Percentiles rank a stretch among this genome's conserved stretches.
phyloP scores from a whole-genome alignment of 2,113 vertebrate species.

The Lipophrys pholis region DNA sequence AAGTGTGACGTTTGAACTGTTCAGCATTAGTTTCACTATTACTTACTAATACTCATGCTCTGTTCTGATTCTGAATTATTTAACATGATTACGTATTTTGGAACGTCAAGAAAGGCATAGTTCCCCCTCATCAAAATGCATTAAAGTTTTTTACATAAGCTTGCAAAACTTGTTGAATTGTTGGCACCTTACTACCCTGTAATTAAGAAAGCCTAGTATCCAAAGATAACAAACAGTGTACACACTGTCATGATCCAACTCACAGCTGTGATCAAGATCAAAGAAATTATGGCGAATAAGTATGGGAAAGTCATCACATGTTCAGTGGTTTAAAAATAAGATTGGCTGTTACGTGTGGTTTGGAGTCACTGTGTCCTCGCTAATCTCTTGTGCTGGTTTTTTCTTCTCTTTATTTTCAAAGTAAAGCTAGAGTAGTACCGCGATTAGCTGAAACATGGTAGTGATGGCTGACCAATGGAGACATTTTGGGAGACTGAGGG shows the following conservation, averaged over 20 bases:
- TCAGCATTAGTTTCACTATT: too few relatives aligned
- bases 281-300: constrained; percentile 13
- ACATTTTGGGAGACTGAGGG: constrained; percentile 55
- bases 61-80: too few relatives aligned
- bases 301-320: constrained; percentile 26
- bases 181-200: background rate
- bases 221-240: constrained; percentile 26
- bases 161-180: constrained; percentile 29
- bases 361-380: background rate
- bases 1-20: too few relatives aligned
- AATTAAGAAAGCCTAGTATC: constrained; percentile 27
- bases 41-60: too few relatives aligned
- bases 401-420: background rate
- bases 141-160: background rate
- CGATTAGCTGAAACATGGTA: constrained; percentile 6
- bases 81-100: too few relatives aligned
- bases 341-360: background rate
- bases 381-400: background rate
- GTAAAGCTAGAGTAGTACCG: constrained; percentile 5
- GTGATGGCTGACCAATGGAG: constrained; percentile 52
- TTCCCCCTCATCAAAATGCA: too few relatives aligned
- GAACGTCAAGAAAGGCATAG: background rate
- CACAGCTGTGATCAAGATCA: constrained; percentile 9
- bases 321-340: background rate
- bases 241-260: background rate